phyloP scores from a whole-genome alignment of 2,797 vertebrate species.

The Pseudochirops cupreus region DNA sequence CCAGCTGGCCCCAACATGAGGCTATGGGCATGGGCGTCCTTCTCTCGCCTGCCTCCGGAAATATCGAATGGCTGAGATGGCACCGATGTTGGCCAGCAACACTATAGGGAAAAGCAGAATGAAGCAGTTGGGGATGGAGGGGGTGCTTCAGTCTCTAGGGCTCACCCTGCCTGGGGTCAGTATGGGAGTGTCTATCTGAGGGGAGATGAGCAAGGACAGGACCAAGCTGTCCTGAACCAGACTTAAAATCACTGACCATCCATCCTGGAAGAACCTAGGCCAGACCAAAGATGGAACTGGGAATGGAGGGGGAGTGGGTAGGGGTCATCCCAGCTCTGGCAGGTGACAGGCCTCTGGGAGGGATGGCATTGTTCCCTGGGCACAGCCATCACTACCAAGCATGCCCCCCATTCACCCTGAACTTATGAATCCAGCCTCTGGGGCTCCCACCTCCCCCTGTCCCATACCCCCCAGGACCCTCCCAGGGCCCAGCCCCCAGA shows the following conservation, averaged over 20 bases:
- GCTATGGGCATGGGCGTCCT: conserved; percentile 64
- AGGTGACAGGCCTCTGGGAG: neutral
- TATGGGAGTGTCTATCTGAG: neutral
- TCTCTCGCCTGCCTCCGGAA: conserved; percentile 89
- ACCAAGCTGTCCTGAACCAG: neutral
- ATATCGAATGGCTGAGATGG: conserved; percentile 95
- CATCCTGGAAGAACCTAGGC: neutral
- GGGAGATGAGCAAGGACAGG: neutral
- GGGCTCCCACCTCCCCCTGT: neutral
- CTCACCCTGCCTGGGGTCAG: neutral
- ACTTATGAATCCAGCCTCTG: neutral
- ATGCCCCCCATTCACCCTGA: neutral
- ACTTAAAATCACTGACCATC: neutral
- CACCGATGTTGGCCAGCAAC: conserved; percentile 94
- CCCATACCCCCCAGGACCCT: neutral
- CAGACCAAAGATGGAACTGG: neutral
- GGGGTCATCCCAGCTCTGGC: neutral
- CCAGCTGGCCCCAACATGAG: neutral
- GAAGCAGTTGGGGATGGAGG: neutral
- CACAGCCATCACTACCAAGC: neutral
- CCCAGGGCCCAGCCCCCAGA: conserved; percentile 84
- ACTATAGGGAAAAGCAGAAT: conserved; percentile 85
- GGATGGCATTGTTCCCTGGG: neutral
- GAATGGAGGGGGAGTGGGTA: neutral
- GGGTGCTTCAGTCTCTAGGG: neutral